Conservation (phyloP, 2,113 vertebrate species). For the Odontophorus gujanensis region DNA sequence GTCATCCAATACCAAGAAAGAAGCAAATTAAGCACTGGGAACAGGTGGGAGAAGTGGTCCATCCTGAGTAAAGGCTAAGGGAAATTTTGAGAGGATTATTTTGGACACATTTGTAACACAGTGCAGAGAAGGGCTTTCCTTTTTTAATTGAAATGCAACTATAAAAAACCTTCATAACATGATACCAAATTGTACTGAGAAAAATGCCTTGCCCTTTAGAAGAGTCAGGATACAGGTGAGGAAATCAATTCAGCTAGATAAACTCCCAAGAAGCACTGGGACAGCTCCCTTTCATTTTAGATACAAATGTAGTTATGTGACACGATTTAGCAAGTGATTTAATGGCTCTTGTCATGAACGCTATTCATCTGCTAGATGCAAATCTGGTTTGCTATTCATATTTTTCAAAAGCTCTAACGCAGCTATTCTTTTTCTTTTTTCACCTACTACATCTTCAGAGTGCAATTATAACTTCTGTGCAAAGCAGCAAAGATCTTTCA, state of each 20-base stretch:
- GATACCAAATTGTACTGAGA: not conserved
- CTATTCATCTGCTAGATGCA: constrained; percentile 24
- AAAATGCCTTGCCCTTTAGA: not conserved
- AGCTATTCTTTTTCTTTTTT: not conserved
- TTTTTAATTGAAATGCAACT: not conserved
- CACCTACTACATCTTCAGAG: not conserved
- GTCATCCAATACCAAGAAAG: not conserved
- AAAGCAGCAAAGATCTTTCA: not conserved
- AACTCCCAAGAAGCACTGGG: not conserved
- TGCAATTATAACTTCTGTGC: not conserved
- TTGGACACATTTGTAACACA: not conserved
- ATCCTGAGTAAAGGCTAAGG: not conserved
- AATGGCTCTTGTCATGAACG: constrained; percentile 22
- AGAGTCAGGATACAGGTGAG: not conserved
- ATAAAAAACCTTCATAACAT: not conserved
- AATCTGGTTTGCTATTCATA: constrained; percentile 12
- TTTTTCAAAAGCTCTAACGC: constrained; percentile 10
- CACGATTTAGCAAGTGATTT: constrained; percentile 37
- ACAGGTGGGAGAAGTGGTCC: not conserved
- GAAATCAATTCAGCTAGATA: constrained; percentile 15
- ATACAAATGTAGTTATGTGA: not conserved
- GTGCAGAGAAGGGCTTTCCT: not conserved
- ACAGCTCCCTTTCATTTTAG: constrained; percentile 16
- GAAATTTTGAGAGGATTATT: not conserved
- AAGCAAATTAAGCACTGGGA: not conserved